Conservation (phyloP, 2,888 invertebrate species). For the Seira ritae region DNA sequence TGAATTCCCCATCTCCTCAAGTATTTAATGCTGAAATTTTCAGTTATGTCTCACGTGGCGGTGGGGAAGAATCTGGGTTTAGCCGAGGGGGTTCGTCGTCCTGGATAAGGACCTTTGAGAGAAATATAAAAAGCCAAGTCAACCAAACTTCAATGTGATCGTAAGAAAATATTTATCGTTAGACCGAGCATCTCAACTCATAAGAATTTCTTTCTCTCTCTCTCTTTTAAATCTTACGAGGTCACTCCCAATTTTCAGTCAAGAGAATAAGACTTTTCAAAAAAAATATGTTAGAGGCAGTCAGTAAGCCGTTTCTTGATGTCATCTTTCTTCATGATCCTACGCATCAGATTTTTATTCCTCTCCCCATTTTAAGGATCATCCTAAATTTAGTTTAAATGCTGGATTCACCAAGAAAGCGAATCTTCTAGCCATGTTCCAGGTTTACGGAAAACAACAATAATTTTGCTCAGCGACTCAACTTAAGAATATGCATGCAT, state of each 20-base stretch:
- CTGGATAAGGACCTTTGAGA: too few species aligned
- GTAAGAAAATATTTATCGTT: too few species aligned
- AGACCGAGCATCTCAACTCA: too few species aligned
- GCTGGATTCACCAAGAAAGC: background rate
- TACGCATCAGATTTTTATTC: background rate
- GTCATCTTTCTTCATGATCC: conserved; percentile 14
- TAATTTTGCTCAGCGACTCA: background rate
- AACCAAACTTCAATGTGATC: too few species aligned
- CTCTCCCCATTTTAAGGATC: background rate
- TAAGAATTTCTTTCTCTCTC: background rate
- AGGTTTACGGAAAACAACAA: background rate
- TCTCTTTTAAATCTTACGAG: background rate
- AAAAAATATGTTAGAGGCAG: conserved; percentile 3
- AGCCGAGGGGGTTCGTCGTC: too few species aligned
- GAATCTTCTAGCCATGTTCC: background rate
- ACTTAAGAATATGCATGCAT: background rate
- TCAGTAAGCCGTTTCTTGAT: background rate
- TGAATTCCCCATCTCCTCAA: too few species aligned
- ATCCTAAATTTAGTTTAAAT: conserved; percentile 10
- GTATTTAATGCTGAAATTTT: too few species aligned
- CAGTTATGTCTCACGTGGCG: too few species aligned
- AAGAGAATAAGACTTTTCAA: background rate
- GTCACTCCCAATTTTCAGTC: background rate
- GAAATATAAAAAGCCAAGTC: too few species aligned
- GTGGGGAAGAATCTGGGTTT: too few species aligned